Base-by-base conservation (phyloP, 1,140 invertebrate species). In the Ostrea edulis region DNA sequence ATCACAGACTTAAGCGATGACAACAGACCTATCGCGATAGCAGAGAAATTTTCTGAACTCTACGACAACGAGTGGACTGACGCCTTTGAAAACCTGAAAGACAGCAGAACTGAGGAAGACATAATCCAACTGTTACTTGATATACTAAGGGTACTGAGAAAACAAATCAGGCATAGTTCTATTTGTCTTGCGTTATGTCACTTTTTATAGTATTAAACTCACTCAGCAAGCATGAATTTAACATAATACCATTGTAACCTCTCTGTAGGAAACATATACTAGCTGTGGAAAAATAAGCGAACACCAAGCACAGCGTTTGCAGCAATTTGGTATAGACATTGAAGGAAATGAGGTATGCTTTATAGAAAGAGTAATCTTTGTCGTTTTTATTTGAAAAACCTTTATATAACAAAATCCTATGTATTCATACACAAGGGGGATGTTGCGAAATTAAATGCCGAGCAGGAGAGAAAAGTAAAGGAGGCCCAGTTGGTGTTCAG, bases 1-100 rank as follows among this genome's bases (percentile, higher is more conserved):
- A 77, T 77, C 4, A 35, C 68, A 77, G 68, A 77, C 68, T 35
- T 77, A 17, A 77, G 68, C 12, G 68, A 77, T 29, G 68, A 77
- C 29, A 77, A 77, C 25, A 35, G 68, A 77, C 68, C 68, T 29
- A 22, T 77, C 22, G 29, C 25, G 1, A 25, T 77, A 35, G 68
- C 68, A 11, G 68, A 77, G 29, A 77, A 25, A 25, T 77, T 77
- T 25, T 77, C 68, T 29, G 68, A 77, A 11, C 22, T 77, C 22
- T 77, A 77, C 12, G 68, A 77, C 68, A 77, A 77, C 25, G 68
- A 77, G 14, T 77, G 68, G 68, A 29, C 68, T 3, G 68, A 77
- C 29, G 68, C 22, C 25, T 77, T 77, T 25, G 68, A 77, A 12
- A 29, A 77, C 11, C 3, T 77, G 8, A 11, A 14, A 22, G 14